A percentile compares a stretch with the other conserved stretches of the same genome.
Evolutionary conservation across 2,113 vertebrate genomes (phyloP).

Genomic region (Atlantisia rogersi): DNA sequence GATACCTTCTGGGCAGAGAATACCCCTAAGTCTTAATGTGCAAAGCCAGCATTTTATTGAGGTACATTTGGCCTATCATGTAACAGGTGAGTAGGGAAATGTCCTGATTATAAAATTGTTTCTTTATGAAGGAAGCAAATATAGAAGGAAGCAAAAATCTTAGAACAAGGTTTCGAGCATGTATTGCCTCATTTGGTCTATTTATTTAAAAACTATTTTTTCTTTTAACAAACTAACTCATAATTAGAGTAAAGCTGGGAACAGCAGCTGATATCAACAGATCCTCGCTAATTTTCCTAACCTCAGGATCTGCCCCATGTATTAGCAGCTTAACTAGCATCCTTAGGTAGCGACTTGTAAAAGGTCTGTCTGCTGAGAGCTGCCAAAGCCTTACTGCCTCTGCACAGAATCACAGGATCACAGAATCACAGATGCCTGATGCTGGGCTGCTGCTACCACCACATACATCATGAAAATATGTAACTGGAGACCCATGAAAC

Average conservation of each 20-base stretch:
- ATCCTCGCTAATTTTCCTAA: neutral
- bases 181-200: neutral
- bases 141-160: neutral
- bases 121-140: neutral
- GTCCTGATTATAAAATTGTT: neutral
- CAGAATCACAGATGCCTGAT: neutral
- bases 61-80: accelerated
- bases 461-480: conserved; percentile 1
- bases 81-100: neutral
- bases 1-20: neutral
- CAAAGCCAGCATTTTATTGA: neutral
- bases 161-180: neutral
- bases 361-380: neutral
- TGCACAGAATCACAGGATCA: too few species aligned
- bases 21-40: neutral
- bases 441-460: neutral
- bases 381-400: neutral
- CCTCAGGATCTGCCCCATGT: neutral
- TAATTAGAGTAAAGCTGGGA: neutral
- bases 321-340: neutral
- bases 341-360: neutral
- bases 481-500: conserved; percentile 24
- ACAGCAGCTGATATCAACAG: neutral
- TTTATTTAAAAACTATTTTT: neutral
- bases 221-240: neutral